Evolutionary conservation across 2,888 invertebrate species (phyloP).

Genomic region (Drosophila mettleri): DNA sequence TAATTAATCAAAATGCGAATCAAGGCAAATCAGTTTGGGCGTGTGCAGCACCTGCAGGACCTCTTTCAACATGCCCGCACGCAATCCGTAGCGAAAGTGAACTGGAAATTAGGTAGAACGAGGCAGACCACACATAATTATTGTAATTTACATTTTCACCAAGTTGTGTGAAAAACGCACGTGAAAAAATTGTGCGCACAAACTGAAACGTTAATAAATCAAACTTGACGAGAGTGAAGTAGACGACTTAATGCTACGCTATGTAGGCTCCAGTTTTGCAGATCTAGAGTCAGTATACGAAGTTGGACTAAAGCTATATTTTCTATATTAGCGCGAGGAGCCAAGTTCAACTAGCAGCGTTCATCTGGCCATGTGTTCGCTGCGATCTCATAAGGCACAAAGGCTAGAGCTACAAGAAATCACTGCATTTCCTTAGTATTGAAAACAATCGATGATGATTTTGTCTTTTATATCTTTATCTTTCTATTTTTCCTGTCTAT

Average conservation of each 20-base stretch:
- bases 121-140: slow-evolving; percentile 64
- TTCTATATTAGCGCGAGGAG: too few relatives aligned
- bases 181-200: slow-evolving; percentile 52
- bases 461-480: too few relatives aligned
- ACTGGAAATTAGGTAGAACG: not conserved
- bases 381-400: too few relatives aligned
- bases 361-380: too few relatives aligned
- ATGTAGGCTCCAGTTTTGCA: too few relatives aligned
- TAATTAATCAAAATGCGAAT: slow-evolving; percentile 65
- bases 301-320: too few relatives aligned
- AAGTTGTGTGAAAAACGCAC: slow-evolving; percentile 34
- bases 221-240: slow-evolving; percentile 25
- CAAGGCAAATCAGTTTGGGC: slow-evolving; percentile 58
- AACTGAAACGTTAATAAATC: slow-evolving; percentile 71
- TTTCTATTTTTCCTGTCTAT: too few relatives aligned
- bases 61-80: slow-evolving; percentile 30
- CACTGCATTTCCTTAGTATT: too few relatives aligned
- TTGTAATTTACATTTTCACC: slow-evolving; percentile 72
- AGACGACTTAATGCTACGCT: slow-evolving; percentile 19
- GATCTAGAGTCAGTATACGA: too few relatives aligned
- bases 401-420: too few relatives aligned
- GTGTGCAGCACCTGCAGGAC: slow-evolving; percentile 43
- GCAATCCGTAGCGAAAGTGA: slow-evolving; percentile 11
- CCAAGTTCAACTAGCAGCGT: too few relatives aligned
- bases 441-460: too few relatives aligned